Conservation (phyloP, 2,113 vertebrate genomes). For the Notiomystis cincta region DNA sequence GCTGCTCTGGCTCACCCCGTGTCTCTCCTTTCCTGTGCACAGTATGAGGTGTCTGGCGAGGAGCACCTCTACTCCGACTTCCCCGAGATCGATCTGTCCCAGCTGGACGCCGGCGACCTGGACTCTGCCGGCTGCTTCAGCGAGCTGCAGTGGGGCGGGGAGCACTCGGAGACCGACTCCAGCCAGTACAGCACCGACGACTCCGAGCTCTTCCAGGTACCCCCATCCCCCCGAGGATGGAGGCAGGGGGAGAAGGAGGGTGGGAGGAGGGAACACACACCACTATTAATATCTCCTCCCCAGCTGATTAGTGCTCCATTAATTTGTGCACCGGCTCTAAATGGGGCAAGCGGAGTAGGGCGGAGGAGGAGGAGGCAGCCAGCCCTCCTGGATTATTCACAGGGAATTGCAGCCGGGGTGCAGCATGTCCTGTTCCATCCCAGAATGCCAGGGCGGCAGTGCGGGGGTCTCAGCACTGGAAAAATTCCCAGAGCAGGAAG, state of each 20-base stretch:
- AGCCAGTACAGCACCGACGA: slow-evolving; percentile 87
- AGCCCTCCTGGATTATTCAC: not conserved
- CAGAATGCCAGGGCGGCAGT: not conserved
- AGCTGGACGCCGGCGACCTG: slow-evolving; percentile 92
- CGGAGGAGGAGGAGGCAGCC: slow-evolving; percentile 20
- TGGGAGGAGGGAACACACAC: not conserved
- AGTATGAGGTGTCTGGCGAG: slow-evolving; percentile 86
- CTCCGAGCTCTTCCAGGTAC: slow-evolving; percentile 90
- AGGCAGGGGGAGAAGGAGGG: not conserved
- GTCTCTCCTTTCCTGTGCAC: slow-evolving; percentile 4
- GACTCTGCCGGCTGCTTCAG: slow-evolving; percentile 90
- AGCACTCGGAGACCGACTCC: slow-evolving; percentile 81
- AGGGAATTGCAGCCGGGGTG: not conserved
- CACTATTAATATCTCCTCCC: slow-evolving; percentile 74
- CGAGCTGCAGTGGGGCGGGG: slow-evolving; percentile 91
- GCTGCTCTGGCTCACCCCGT: not conserved
- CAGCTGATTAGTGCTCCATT: slow-evolving; percentile 74
- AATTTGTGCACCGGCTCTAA: slow-evolving; percentile 64
- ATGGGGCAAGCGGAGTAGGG: slow-evolving; percentile 48
- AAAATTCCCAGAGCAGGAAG: not conserved
- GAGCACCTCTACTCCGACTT: slow-evolving; percentile 93
- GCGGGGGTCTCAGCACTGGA: not conserved
- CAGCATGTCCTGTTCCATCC: not conserved
- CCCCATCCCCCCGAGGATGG: not conserved
- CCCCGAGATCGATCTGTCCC: slow-evolving; percentile 94